A percentile compares a stretch with the other conserved stretches of the same genome.
Evolutionary conservation across 2,113 vertebrate species (phyloP).

Genomic region (Theristicus caerulescens): DNA sequence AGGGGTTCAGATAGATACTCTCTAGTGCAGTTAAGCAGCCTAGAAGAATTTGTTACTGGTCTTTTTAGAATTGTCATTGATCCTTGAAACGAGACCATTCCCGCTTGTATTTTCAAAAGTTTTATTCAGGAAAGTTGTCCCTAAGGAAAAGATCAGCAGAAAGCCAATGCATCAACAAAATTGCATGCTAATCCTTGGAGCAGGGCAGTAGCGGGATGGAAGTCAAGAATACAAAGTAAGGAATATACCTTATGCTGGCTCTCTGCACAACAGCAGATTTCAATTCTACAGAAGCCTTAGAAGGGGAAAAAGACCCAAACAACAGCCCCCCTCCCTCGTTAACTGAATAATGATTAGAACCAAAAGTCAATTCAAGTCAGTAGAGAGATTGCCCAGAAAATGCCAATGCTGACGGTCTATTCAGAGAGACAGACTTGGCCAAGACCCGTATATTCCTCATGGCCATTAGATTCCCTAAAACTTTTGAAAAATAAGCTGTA

Average conservation of each 20-base stretch:
- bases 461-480: background rate
- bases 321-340: background rate
- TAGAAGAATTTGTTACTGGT: background rate
- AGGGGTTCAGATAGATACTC: background rate
- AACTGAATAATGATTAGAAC: background rate
- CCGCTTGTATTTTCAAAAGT: background rate
- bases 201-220: background rate
- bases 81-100: background rate
- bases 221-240: background rate
- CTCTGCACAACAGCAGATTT: background rate
- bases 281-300: background rate
- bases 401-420: accelerated
- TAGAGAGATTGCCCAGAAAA: background rate
- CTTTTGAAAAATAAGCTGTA: background rate
- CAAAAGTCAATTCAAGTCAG: background rate
- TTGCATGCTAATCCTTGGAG: background rate
- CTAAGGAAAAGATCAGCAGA: background rate
- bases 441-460: background rate
- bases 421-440: background rate
- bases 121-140: background rate
- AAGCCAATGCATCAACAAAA: background rate
- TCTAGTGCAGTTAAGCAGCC: background rate
- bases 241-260: background rate
- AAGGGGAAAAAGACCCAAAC: background rate
- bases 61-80: background rate